Conservation (phyloP, 2,888 invertebrate genomes). For the Zootermopsis nevadensis region DNA sequence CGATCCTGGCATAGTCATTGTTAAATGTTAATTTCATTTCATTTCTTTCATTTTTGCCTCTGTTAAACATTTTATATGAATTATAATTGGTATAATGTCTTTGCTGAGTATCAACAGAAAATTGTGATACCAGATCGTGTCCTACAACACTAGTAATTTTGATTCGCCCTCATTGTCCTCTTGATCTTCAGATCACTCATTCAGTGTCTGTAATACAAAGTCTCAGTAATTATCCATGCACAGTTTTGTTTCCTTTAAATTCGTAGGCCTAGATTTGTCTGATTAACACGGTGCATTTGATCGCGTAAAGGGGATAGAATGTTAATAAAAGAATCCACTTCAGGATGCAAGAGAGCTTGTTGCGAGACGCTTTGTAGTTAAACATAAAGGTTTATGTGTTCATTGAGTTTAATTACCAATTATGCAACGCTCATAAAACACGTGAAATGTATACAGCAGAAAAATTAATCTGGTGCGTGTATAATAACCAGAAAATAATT, state of each 20-base stretch:
- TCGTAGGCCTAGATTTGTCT: background rate
- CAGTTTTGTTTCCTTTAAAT: background rate
- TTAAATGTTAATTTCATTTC: too few relatives aligned
- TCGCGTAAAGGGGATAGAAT: background rate
- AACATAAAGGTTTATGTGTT: constrained; percentile 13
- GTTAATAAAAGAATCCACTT: background rate
- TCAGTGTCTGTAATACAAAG: background rate
- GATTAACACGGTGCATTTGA: background rate
- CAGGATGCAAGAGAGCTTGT: background rate
- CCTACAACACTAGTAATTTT: too few relatives aligned
- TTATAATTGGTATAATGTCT: too few relatives aligned
- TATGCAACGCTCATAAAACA: background rate
- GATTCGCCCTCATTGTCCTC: too few relatives aligned
- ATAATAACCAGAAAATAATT: constrained; percentile 10
- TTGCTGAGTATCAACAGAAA: too few relatives aligned
- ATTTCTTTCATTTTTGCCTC: too few relatives aligned
- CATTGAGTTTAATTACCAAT: constrained; percentile 15
- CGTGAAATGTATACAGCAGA: background rate
- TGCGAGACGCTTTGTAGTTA: background rate
- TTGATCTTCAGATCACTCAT: too few relatives aligned
- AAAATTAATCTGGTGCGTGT: background rate
- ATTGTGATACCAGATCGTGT: too few relatives aligned
- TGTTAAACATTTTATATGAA: too few relatives aligned
- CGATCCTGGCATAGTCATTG: too few relatives aligned
- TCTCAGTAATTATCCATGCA: background rate